Base-by-base conservation (phyloP, 2,888 invertebrate genomes). In the Chaitophorus viminalis region DNA sequence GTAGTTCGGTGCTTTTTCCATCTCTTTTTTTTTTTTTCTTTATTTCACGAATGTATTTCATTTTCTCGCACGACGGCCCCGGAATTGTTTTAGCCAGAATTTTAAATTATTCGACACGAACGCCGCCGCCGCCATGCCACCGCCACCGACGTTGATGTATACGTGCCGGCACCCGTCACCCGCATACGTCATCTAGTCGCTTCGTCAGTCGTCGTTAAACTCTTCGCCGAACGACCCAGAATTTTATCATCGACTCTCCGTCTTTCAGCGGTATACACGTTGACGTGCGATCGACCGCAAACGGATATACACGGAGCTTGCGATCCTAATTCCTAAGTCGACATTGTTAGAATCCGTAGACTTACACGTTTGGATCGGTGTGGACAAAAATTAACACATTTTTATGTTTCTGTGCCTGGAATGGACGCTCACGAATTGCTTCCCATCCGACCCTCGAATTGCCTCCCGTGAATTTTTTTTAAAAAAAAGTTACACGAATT, bases 51-150 rank as follows among this genome's bases (percentile, higher is more conserved):
- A 31, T 70, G 81, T 46, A 31, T 68, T 68, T 81, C 31, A 68
- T 81, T 70, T 68, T 68, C 79, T 79, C 79, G 79, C 65, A 79
- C 79, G 81, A 70, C 81, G 81, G 31, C 68, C 70, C 46, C 70
- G 68, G 68, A 70, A 81, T 81, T 81, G 68, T 81, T 81, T 70
- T 70, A 39, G 31, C 0, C 46, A 31, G 68, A 68, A 81, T 81
- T 81, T 68, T 21, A 68, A 81, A 70, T 70, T 81, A 81, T 70
- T 81, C 46, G 39, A 81, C 68, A 21, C 39, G 31, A 68, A 81
- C 39, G n/a, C 39, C 25, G 39, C n/a, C n/a, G n/a, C n/a, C n/a
- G n/a, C n/a, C n/a, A n/a, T n/a, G n/a, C n/a, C 29, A 18, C 46
- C 17, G 31, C 54, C 54, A 25, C 60, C 60, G 25, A 31, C 65